Evolutionary conservation across 2,113 vertebrate genomes (phyloP).

Genomic region (Phycodurus eques): DNA sequence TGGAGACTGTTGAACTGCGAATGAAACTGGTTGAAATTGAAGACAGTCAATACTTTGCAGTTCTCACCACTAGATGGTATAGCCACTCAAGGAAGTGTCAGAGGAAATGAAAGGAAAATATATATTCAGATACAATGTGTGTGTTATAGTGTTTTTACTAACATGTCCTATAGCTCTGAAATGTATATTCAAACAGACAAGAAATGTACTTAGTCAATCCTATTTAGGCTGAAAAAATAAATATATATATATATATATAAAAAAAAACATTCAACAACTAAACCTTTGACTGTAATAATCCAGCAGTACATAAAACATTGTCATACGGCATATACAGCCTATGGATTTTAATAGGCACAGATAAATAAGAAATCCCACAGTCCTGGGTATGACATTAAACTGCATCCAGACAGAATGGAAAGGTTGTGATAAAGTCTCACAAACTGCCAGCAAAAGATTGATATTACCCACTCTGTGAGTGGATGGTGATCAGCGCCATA

Average conservation of each 20-base stretch:
- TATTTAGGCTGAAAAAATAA: background rate
- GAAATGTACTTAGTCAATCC: background rate
- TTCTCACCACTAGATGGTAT: slow-evolving; percentile 64
- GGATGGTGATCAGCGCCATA: too few species aligned
- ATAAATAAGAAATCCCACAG: background rate
- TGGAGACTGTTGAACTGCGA: slow-evolving; percentile 14
- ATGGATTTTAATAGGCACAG: background rate
- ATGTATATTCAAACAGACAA: background rate
- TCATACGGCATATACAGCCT: too few species aligned
- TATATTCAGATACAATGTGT: background rate
- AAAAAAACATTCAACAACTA: background rate
- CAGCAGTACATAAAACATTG: too few species aligned
- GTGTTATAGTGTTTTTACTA: background rate
- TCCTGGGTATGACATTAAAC: background rate
- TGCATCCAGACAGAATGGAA: too few species aligned
- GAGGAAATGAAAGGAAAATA: background rate
- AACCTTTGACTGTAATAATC: background rate
- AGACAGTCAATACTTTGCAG: slow-evolving; percentile 8
- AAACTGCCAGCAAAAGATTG: background rate
- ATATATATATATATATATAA: too few species aligned
- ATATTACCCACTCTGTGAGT: background rate
- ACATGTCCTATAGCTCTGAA: background rate
- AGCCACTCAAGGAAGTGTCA: slow-evolving; percentile 25
- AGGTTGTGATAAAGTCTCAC: background rate
- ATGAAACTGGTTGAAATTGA: slow-evolving; percentile 3